phyloP scores from a whole-genome alignment of 2,797 vertebrate species.

The Microchirus variegatus region DNA sequence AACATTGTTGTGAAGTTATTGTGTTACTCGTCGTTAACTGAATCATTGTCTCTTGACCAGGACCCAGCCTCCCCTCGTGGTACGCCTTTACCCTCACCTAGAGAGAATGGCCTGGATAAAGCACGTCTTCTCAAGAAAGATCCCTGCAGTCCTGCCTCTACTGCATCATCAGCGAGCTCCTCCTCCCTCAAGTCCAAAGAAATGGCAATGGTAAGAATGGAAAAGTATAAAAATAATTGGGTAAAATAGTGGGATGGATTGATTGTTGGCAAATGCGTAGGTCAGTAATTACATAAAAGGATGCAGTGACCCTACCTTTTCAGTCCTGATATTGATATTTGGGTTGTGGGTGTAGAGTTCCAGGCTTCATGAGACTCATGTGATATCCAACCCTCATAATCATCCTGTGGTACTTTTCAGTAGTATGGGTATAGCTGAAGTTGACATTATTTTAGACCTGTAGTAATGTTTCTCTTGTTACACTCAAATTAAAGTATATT shows the following conservation, averaged over 20 bases:
- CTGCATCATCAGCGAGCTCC: constrained; percentile 94
- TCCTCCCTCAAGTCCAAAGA: constrained; percentile 97
- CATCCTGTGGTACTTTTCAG: too few relatives aligned
- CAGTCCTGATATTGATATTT: too few relatives aligned
- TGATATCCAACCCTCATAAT: too few relatives aligned
- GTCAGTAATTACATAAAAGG: too few relatives aligned
- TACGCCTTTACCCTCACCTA: constrained; percentile 92
- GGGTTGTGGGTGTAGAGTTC: too few relatives aligned
- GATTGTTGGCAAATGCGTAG: too few relatives aligned
- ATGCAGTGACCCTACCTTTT: too few relatives aligned
- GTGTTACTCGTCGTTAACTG: constrained; percentile 8
- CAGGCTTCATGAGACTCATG: too few relatives aligned
- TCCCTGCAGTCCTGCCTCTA: constrained; percentile 92
- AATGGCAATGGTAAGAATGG: constrained; percentile 84
- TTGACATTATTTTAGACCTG: too few relatives aligned
- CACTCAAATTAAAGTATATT: too few relatives aligned
- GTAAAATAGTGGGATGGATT: not conserved
- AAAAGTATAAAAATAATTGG: not conserved
- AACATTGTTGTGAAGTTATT: constrained; percentile 4
- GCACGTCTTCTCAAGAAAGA: constrained; percentile 90
- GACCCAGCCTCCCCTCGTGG: constrained; percentile 91
- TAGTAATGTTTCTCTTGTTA: too few relatives aligned
- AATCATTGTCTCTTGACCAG: constrained; percentile 61
- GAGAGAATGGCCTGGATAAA: constrained; percentile 95
- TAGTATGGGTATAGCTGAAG: too few relatives aligned